Percentiles rank a stretch among this genome's conserved stretches.
Conservation (phyloP, 2,888 invertebrate genomes). For the Sesia apiformis region DNA sequence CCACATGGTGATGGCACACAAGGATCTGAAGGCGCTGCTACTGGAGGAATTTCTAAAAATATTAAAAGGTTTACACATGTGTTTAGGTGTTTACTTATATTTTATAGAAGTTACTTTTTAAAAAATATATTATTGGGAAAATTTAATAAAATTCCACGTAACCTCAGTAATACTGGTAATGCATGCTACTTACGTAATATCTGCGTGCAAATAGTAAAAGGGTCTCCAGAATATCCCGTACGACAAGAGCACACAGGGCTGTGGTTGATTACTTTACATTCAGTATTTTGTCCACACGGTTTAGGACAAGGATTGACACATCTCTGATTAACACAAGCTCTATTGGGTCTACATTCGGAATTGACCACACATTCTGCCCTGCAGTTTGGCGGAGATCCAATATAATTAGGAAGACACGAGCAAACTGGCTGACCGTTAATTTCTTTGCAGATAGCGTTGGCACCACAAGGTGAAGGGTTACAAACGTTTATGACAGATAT, state of each 20-base stretch:
- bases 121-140: background rate
- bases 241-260: constrained; percentile 82
- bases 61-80: too few relatives aligned
- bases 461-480: constrained; percentile 82
- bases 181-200: constrained; percentile 66
- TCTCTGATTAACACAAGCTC: constrained; percentile 80
- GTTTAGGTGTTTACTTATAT: background rate
- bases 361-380: constrained; percentile 79
- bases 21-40: constrained; percentile 68
- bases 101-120: background rate
- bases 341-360: constrained; percentile 77
- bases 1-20: constrained; percentile 86
- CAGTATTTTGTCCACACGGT: constrained; percentile 79
- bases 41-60: constrained; percentile 37
- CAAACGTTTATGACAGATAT: constrained; percentile 74
- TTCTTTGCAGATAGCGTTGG: constrained; percentile 82
- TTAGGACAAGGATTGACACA: constrained; percentile 81
- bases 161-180: too few relatives aligned
- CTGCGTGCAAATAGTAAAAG: constrained; percentile 77
- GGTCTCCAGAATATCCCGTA: constrained; percentile 78
- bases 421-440: constrained; percentile 81
- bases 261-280: constrained; percentile 81
- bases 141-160: background rate
- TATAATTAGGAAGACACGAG: constrained; percentile 79
- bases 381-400: constrained; percentile 78